A percentile compares a stretch with the other conserved stretches of the same genome.
Conservation (phyloP, 92 coral and sea anemone species). For the Epizoanthus scotinus region DNA sequence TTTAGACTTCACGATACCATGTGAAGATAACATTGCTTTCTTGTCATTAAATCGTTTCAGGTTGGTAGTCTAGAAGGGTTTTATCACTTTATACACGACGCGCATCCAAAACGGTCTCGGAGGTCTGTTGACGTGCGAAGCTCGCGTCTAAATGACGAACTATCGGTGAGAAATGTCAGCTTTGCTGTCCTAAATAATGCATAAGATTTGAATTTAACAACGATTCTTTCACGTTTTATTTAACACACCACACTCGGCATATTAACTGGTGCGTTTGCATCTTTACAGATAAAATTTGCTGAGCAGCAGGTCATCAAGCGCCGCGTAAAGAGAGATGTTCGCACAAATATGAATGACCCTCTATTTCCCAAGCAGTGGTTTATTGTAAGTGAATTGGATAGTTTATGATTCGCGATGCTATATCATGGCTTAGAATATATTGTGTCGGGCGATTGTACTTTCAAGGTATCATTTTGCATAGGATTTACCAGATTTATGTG, state of each 20-base stretch:
- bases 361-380: slow-evolving; percentile 82
- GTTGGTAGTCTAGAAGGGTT: slow-evolving; percentile 90
- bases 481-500: neutral
- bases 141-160: slow-evolving; percentile 51
- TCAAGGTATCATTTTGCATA: neutral
- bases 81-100: slow-evolving; percentile 76
- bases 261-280: neutral
- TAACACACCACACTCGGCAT: neutral
- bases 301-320: slow-evolving; percentile 88
- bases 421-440: too few species aligned
- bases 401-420: neutral
- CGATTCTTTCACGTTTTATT: neutral
- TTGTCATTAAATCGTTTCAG: slow-evolving; percentile 35
- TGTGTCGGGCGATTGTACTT: neutral
- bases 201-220: slow-evolving; percentile 1
- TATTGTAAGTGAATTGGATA: slow-evolving; percentile 67
- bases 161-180: slow-evolving; percentile 34
- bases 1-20: neutral
- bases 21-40: neutral
- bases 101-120: slow-evolving; percentile 82
- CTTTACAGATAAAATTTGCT: slow-evolving; percentile 85
- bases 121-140: slow-evolving; percentile 74
- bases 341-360: slow-evolving; percentile 64
- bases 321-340: slow-evolving; percentile 75
- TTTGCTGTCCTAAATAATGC: neutral